Percentiles rank a stretch among this genome's conserved stretches.
Conservation (phyloP, 2,113 vertebrate genomes). For the Ciconia boyciana region DNA sequence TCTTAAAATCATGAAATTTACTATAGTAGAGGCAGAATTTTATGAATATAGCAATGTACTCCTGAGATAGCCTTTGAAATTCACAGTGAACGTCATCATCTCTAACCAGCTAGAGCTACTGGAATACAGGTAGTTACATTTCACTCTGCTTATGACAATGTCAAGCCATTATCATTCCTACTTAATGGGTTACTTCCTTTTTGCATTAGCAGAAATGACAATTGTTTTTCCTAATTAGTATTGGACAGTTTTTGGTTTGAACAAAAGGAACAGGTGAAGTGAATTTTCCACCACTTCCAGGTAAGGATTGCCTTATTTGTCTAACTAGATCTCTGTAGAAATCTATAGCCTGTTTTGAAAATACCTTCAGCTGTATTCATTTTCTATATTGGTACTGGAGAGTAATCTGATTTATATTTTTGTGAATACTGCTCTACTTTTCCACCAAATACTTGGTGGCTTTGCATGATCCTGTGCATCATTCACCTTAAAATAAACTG, state of each 20-base stretch:
- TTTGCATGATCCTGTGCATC: neutral
- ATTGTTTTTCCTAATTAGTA: neutral
- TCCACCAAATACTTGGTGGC: neutral
- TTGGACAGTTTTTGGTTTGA: neutral
- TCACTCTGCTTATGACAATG: neutral
- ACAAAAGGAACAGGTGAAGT: neutral
- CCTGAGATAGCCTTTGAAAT: neutral
- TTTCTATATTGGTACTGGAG: neutral
- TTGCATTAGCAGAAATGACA: neutral
- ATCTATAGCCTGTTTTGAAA: neutral
- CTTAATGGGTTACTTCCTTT: slow-evolving; percentile 13
- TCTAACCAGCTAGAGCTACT: neutral
- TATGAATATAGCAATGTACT: neutral
- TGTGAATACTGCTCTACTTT: neutral
- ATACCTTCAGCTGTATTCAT: neutral
- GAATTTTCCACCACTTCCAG: neutral
- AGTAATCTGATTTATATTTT: neutral
- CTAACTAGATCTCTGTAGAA: neutral
- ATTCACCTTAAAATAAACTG: neutral
- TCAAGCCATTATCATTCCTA: neutral
- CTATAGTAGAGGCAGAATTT: neutral
- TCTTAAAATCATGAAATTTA: neutral
- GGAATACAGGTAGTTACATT: neutral
- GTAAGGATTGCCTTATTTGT: neutral
- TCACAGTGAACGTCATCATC: neutral